These are phyloP conservation scores for Eilema depressum DNA, from an alignment of 2,888 invertebrate species.

Conservation along the genomic window DNA sequence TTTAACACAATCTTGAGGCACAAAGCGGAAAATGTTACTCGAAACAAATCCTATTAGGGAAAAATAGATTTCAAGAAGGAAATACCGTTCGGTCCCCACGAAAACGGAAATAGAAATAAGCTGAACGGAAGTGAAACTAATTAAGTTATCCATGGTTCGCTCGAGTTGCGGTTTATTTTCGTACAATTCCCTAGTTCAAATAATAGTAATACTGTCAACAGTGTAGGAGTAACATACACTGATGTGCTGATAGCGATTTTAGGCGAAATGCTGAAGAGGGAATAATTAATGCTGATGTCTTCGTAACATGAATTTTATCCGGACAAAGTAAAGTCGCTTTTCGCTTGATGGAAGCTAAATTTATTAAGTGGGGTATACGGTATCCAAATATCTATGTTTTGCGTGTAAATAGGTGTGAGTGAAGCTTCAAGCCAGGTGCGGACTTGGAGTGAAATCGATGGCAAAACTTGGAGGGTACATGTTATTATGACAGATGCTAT, in stretches of 20 bases:
- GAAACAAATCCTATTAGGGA: constrained; percentile 81
- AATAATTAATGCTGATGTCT: constrained; percentile 54
- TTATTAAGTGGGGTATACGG: constrained; percentile 71
- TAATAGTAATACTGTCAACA: constrained; percentile 84
- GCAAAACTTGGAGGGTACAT: constrained; percentile 76
- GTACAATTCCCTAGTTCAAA: constrained; percentile 77
- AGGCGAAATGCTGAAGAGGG: constrained; percentile 72
- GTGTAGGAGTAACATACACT: constrained; percentile 75
- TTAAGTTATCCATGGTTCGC: constrained; percentile 84
- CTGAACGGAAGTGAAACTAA: constrained; percentile 85
- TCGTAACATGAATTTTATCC: constrained; percentile 56
- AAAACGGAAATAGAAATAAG: constrained; percentile 85
- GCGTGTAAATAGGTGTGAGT: constrained; percentile 83
- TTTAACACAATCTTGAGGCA: constrained; percentile 63
- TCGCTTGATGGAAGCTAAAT: constrained; percentile 45
- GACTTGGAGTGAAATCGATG: constrained; percentile 77
- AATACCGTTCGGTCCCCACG: constrained; percentile 77
- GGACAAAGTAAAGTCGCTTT: constrained; percentile 56
- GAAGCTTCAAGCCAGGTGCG: constrained; percentile 83
- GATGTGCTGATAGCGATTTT: constrained; percentile 77
- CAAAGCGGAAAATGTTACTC: constrained; percentile 63
- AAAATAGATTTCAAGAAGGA: constrained; percentile 80
- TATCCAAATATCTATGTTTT: constrained; percentile 84
- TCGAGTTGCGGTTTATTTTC: constrained; percentile 82
- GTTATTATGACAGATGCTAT: constrained; percentile 83